Evolutionary conservation across 2,113 vertebrate genomes (phyloP).

Genomic region (Cygnus atratus): DNA sequence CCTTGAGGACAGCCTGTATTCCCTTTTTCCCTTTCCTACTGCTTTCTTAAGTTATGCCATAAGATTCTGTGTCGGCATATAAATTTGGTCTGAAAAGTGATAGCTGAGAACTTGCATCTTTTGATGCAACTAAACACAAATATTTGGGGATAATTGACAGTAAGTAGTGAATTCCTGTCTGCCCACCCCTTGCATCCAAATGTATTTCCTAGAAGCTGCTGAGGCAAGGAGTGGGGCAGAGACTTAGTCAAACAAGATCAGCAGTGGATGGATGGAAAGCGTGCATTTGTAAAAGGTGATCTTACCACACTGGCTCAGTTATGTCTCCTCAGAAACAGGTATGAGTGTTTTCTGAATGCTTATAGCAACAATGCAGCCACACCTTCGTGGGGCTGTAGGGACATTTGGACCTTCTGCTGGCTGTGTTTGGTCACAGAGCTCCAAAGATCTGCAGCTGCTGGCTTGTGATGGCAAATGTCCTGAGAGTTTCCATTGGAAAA

Average conservation of each 20-base stretch:
- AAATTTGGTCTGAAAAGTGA: background rate
- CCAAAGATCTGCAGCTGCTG: background rate
- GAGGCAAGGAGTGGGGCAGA: background rate
- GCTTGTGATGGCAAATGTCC: background rate
- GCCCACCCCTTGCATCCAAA: background rate
- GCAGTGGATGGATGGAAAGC: background rate
- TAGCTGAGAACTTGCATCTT: background rate
- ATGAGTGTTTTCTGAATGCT: background rate
- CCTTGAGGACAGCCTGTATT: fast-evolving
- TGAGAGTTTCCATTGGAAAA: background rate
- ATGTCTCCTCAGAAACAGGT: fast-evolving
- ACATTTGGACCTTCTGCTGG: fast-evolving
- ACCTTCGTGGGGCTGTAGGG: background rate
- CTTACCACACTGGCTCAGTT: background rate
- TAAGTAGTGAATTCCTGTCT: background rate
- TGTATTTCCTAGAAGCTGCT: background rate
- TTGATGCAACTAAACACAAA: background rate
- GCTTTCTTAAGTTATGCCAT: background rate
- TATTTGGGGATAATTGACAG: background rate
- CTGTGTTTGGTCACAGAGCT: background rate
- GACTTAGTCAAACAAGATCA: background rate
- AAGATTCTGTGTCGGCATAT: background rate
- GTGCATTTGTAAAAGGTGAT: background rate
- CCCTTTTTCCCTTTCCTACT: background rate
- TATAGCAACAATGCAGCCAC: fast-evolving